Percentiles rank a stretch among this genome's conserved stretches.
Evolutionary conservation across 2,888 invertebrate genomes (phyloP).

Genomic region (Pimpla rufipes): DNA sequence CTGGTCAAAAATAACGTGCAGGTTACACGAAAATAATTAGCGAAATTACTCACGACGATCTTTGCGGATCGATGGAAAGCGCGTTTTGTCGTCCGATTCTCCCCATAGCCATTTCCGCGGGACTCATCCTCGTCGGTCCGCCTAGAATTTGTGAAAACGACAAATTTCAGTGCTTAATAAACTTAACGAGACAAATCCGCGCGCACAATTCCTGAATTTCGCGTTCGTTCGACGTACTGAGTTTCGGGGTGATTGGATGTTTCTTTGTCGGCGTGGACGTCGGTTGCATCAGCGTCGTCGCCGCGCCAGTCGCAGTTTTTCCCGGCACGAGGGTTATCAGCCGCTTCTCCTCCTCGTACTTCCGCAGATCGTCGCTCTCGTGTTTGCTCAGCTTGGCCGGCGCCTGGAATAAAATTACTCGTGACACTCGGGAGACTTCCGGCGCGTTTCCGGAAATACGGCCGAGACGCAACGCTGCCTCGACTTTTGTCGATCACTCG

Average conservation of each 20-base stretch:
- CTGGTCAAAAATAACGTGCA: no score
- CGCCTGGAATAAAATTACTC: constrained; percentile 69
- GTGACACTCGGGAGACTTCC: constrained; percentile 19
- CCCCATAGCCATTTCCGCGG: constrained; percentile 32
- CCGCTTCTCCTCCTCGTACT: constrained; percentile 82
- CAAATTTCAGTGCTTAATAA: not conserved
- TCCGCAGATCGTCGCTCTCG: constrained; percentile 80
- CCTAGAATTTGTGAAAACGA: constrained; percentile 40
- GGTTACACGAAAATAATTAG: no score
- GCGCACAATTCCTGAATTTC: not conserved
- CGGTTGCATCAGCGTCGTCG: constrained; percentile 43
- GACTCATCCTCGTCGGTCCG: constrained; percentile 43
- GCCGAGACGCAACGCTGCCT: no score
- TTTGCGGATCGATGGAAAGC: constrained; percentile 43
- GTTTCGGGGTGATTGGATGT: constrained; percentile 48
- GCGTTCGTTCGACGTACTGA: constrained; percentile 38
- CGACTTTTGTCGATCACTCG: no score
- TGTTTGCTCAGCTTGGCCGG: constrained; percentile 74
- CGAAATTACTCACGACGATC: constrained; percentile 59
- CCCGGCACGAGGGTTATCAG: constrained; percentile 68
- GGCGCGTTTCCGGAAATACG: not conserved
- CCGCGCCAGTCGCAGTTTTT: constrained; percentile 43
- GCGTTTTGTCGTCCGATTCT: constrained; percentile 50
- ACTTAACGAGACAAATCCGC: not conserved
- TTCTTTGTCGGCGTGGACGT: constrained; percentile 44